Evolutionary conservation across 2,797 vertebrate species (phyloP).

Genomic region (Coendou prehensilis): DNA sequence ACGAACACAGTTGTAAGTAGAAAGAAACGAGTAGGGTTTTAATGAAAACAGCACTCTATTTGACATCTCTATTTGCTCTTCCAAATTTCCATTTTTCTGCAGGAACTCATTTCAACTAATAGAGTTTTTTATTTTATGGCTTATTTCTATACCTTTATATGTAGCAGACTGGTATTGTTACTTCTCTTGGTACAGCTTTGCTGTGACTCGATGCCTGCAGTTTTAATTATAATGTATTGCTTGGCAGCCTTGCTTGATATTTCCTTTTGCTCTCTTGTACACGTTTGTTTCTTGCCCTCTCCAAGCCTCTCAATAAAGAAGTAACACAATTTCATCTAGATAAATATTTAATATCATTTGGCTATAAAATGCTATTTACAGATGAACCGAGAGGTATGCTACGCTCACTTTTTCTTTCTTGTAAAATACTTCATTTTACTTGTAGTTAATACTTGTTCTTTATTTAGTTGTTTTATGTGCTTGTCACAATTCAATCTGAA

Average conservation of each 20-base stretch:
- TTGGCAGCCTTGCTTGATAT: neutral
- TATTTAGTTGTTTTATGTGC: neutral
- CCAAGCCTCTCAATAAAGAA: neutral
- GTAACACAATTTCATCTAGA: neutral
- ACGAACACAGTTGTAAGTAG: neutral
- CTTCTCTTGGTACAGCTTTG: slow-evolving; percentile 16
- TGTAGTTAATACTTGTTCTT: neutral
- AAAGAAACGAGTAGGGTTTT: neutral
- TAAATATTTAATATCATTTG: neutral
- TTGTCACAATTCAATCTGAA: neutral
- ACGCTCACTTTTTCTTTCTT: neutral
- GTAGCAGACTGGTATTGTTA: neutral
- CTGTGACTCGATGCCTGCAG: neutral
- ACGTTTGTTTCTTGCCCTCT: neutral
- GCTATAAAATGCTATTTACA: slow-evolving; percentile 15
- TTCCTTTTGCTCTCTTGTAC: neutral
- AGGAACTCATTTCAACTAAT: neutral
- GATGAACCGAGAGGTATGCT: neutral
- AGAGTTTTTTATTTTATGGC: neutral
- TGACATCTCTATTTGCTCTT: neutral
- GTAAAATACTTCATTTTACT: neutral
- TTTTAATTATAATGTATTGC: neutral
- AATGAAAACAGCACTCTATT: neutral
- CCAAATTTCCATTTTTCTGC: neutral
- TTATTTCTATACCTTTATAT: neutral